Percentiles rank a stretch among this genome's conserved stretches.
These are phyloP conservation scores for Oasisia sp. DNA, from an alignment of 2,888 invertebrate species.

Conservation along the genomic window DNA sequence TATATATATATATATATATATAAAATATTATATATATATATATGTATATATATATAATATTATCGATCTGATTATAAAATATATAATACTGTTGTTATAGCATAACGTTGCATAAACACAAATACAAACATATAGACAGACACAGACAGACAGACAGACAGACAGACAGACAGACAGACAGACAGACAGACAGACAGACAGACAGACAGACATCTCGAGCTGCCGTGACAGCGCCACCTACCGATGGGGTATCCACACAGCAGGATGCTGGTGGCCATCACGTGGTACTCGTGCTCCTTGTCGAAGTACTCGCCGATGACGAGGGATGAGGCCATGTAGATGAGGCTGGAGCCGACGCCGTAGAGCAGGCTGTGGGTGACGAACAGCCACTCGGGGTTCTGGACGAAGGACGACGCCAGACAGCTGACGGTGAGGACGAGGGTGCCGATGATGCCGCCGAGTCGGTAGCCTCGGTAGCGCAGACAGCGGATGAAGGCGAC, in stretches of 20 bases:
- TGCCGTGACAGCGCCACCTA: constrained; percentile 26
- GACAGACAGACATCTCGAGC: background rate
- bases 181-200: constrained; percentile 32
- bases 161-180: constrained; percentile 29
- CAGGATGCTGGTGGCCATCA: constrained; percentile 52
- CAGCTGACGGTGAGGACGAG: constrained; percentile 45
- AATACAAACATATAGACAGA: constrained; percentile 20
- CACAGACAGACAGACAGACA: constrained; percentile 31
- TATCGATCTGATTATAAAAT: too few relatives aligned
- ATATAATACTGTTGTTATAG: too few relatives aligned
- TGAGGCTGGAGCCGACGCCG: constrained; percentile 49
- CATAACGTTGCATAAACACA: too few relatives aligned
- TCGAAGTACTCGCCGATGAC: constrained; percentile 53
- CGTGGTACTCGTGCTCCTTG: constrained; percentile 49
- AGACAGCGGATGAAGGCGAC: constrained; percentile 47
- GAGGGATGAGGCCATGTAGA: constrained; percentile 52
- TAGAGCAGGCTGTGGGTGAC: constrained; percentile 47
- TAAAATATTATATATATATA: too few relatives aligned
- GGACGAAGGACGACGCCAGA: constrained; percentile 46
- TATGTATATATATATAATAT: too few relatives aligned
- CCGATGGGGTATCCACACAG: constrained; percentile 52
- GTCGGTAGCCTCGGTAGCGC: constrained; percentile 45
- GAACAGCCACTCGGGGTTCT: constrained; percentile 48
- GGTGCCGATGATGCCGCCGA: constrained; percentile 44
- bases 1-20: too few relatives aligned